A percentile compares a stretch with the other conserved stretches of the same genome.
Conservation (phyloP, 2,113 vertebrate species). For the Clinocottus analis region DNA sequence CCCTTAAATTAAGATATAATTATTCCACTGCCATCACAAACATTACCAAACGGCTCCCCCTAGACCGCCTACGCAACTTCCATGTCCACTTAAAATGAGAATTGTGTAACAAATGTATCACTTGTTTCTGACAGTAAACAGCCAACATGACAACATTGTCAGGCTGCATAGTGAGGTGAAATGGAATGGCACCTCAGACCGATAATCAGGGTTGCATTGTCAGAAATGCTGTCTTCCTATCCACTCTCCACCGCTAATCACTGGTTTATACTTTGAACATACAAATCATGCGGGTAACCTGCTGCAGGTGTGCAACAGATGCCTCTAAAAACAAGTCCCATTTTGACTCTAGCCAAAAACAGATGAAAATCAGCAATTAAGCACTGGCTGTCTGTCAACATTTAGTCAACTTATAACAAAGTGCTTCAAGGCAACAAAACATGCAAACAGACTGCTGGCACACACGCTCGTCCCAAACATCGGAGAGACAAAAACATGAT, state of each 20-base stretch:
- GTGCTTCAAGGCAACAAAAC: not conserved
- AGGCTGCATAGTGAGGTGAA: not conserved
- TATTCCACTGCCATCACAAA: too few relatives aligned
- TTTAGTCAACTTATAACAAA: not conserved
- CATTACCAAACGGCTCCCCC: too few relatives aligned
- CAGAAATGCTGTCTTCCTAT: not conserved
- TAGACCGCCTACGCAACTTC: too few relatives aligned
- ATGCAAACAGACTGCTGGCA: not conserved
- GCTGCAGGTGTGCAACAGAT: slow-evolving; percentile 3
- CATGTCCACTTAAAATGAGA: too few relatives aligned
- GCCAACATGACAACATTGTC: not conserved
- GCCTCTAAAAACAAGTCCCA: not conserved
- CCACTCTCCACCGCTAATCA: not conserved
- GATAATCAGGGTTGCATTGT: not conserved
- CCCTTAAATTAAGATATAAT: too few relatives aligned
- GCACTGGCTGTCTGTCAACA: not conserved
- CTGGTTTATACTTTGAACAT: not conserved
- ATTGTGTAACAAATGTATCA: too few relatives aligned
- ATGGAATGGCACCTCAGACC: not conserved
- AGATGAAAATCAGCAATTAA: slow-evolving; percentile 2
- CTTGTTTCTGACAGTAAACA: not conserved
- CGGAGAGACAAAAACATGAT: not conserved
- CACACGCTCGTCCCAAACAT: not conserved
- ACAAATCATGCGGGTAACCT: slow-evolving; percentile 1
- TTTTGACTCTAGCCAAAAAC: not conserved